Conservation (phyloP, 1,140 invertebrate genomes). For the Asobara japonica region DNA sequence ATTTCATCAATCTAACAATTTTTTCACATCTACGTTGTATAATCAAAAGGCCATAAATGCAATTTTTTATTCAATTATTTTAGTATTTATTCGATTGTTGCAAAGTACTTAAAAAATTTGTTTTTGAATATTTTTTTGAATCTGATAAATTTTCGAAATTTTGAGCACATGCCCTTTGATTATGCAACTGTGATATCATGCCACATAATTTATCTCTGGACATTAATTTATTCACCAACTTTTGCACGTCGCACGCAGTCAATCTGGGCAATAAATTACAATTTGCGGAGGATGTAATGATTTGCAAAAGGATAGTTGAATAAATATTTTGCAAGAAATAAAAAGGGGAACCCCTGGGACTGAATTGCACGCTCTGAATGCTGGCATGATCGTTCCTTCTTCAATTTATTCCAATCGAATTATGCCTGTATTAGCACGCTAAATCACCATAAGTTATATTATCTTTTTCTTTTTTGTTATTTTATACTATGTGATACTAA, state of each 20-base stretch:
- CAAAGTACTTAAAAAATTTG: no score
- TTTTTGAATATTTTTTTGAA: constrained; percentile 20
- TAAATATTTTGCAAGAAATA: neutral
- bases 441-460: neutral
- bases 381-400: constrained; percentile 5
- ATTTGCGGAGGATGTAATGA: neutral
- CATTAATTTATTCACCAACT: neutral
- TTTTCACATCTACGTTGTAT: neutral
- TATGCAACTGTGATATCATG: constrained; percentile 29
- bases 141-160: no score
- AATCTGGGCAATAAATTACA: neutral
- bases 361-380: constrained; percentile 5
- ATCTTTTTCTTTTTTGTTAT: constrained; percentile 13
- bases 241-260: constrained; percentile 38
- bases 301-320: neutral
- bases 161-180: no score
- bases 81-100: no score
- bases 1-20: no score
- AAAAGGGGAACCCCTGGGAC: neutral
- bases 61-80: no score
- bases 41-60: no score
- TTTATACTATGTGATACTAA: constrained; percentile 16
- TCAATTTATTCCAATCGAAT: neutral
- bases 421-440: constrained; percentile 1
- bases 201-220: constrained; percentile 19